These are phyloP conservation scores for Eilema caniola DNA, from an alignment of 2,888 invertebrate genomes.

Conservation along the genomic window DNA sequence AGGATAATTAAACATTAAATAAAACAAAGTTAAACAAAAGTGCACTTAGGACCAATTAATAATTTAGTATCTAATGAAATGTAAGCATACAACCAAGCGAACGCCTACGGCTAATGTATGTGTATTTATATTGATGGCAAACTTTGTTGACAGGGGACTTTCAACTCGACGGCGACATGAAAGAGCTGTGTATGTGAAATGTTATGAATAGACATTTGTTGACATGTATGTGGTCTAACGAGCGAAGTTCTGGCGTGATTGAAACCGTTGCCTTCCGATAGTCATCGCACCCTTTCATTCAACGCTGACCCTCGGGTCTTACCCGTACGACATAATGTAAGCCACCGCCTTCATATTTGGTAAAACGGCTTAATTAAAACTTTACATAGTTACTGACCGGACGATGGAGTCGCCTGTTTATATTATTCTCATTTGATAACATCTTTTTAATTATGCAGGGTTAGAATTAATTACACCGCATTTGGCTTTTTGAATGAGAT, in stretches of 20 bases:
- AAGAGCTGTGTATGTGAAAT: slow-evolving; percentile 68
- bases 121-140: slow-evolving; percentile 41
- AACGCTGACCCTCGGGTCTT: slow-evolving; percentile 66
- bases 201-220: slow-evolving; percentile 69
- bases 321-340: slow-evolving; percentile 54
- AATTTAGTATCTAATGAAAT: slow-evolving; percentile 10
- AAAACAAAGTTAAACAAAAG: background rate
- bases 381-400: slow-evolving; percentile 66
- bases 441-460: slow-evolving; percentile 55
- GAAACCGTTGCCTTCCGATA: slow-evolving; percentile 76
- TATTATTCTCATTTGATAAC: slow-evolving; percentile 50
- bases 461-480: slow-evolving; percentile 47
- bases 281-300: slow-evolving; percentile 77
- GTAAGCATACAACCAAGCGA: slow-evolving; percentile 13
- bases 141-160: slow-evolving; percentile 64
- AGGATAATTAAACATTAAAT: background rate
- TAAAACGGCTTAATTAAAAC: slow-evolving; percentile 80
- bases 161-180: slow-evolving; percentile 59
- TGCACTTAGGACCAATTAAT: slow-evolving; percentile 15
- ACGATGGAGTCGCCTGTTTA: slow-evolving; percentile 54
- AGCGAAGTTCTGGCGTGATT: slow-evolving; percentile 79
- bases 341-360: slow-evolving; percentile 64
- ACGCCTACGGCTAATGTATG: slow-evolving; percentile 30
- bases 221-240: slow-evolving; percentile 71
- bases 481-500: slow-evolving; percentile 34